phyloP scores from a whole-genome alignment of 2,113 vertebrate species.

The Mugil cephalus region DNA sequence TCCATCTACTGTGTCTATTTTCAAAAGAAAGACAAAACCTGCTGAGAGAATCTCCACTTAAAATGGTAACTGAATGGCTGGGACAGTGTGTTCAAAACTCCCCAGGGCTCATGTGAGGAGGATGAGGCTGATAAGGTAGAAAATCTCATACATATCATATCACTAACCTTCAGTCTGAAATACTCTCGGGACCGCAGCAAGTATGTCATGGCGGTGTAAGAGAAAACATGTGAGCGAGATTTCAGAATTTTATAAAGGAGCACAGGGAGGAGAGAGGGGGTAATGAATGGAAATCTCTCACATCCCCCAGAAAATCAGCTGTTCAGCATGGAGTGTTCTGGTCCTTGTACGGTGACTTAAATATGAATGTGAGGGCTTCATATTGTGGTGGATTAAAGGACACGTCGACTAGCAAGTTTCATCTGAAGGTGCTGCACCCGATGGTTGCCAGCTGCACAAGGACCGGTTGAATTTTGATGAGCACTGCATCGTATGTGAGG shows the following conservation, averaged over 20 bases:
- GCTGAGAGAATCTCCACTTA: conserved; percentile 49
- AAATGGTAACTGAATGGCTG: conserved; percentile 54
- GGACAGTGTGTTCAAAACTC: conserved; percentile 51
- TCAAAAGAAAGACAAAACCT: conserved; percentile 29
- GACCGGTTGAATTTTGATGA: conserved; percentile 32
- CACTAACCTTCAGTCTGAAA: conserved; percentile 50
- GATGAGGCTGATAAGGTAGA: conserved; percentile 69
- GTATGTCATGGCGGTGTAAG: conserved; percentile 42
- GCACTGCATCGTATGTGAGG: neutral
- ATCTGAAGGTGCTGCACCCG: conserved; percentile 25
- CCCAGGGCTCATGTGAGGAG: conserved; percentile 49
- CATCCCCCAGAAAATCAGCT: conserved; percentile 52
- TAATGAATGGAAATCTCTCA: conserved; percentile 63
- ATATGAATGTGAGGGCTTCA: conserved; percentile 28
- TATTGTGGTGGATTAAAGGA: conserved; percentile 25
- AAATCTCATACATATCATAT: conserved; percentile 77
- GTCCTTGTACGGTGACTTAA: conserved; percentile 9
- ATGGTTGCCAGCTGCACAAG: conserved; percentile 38
- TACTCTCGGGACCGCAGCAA: conserved; percentile 58
- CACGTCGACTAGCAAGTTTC: conserved; percentile 27
- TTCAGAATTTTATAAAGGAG: conserved; percentile 40
- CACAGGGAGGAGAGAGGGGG: conserved; percentile 26
- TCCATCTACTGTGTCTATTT: conserved; percentile 21
- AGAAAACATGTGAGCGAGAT: conserved; percentile 47
- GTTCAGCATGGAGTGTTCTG: conserved; percentile 39